Conservation (phyloP, 2,113 vertebrate species). For the Piprites chloris region DNA sequence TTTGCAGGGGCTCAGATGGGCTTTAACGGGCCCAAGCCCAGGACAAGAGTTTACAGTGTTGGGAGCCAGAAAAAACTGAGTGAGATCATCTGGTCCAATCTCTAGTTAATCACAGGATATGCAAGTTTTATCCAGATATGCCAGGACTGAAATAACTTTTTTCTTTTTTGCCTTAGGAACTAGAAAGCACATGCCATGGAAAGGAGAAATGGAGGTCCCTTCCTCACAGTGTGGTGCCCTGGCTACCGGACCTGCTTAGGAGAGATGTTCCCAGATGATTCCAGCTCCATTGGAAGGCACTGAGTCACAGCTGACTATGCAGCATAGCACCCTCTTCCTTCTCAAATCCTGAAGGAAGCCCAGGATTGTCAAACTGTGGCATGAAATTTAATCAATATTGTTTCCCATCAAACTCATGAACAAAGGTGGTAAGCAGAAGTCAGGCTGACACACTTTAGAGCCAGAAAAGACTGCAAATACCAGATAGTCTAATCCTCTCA, state of each 20-base stretch:
- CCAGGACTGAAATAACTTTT: neutral
- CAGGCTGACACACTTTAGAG: neutral
- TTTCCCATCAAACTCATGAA: neutral
- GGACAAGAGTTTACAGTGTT: neutral
- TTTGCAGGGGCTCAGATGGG: neutral
- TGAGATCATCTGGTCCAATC: neutral
- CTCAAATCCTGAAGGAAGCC: neutral
- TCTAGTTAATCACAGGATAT: neutral
- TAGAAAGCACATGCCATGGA: neutral
- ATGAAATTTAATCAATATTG: neutral
- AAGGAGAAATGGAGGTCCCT: neutral
- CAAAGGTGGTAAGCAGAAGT: neutral
- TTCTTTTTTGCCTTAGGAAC: neutral
- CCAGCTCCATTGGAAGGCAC: neutral
- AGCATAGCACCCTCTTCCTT: rapidly evolving
- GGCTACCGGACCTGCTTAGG: neutral
- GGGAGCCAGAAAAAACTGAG: neutral
- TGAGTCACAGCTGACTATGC: rapidly evolving
- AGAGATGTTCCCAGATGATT: rapidly evolving
- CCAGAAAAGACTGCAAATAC: neutral
- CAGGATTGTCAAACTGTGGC: neutral
- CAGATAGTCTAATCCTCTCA: neutral
- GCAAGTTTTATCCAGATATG: neutral
- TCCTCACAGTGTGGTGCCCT: rapidly evolving
- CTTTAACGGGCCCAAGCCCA: neutral